Evolutionary conservation across 1,140 invertebrate species (phyloP).

Genomic region (Acromyrmex echinatior): DNA sequence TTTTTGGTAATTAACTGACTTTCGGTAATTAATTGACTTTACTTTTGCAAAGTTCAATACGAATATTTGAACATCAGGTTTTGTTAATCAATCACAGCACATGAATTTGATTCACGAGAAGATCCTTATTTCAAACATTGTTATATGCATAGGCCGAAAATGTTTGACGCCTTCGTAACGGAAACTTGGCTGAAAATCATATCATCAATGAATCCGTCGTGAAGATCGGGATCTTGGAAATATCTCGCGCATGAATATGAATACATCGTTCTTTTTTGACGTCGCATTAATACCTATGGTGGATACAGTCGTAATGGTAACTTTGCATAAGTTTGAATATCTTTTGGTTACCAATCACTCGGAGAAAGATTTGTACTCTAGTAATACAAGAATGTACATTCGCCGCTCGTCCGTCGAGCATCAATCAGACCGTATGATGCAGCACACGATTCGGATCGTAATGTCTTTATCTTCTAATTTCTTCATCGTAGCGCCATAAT

Average conservation of each 20-base stretch:
- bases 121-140: neutral
- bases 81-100: neutral
- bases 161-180: neutral
- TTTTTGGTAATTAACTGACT: neutral
- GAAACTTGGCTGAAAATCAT: neutral
- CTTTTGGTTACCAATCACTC: slow-evolving; percentile 42
- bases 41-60: neutral
- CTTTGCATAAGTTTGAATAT: slow-evolving; percentile 50
- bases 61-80: neutral
- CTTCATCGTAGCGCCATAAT: neutral
- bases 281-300: slow-evolving; percentile 53
- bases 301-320: slow-evolving; percentile 57
- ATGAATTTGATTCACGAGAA: neutral
- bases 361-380: slow-evolving; percentile 71
- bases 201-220: neutral
- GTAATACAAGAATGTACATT: slow-evolving; percentile 57
- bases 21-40: neutral
- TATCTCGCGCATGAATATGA: neutral
- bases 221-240: neutral
- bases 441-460: neutral
- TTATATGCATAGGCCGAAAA: too few species aligned
- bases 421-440: neutral
- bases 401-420: neutral
- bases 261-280: slow-evolving; percentile 43
- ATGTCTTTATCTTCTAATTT: neutral